Base-by-base conservation (phyloP, 2,888 invertebrate species). In the Ferrisia virgata region DNA sequence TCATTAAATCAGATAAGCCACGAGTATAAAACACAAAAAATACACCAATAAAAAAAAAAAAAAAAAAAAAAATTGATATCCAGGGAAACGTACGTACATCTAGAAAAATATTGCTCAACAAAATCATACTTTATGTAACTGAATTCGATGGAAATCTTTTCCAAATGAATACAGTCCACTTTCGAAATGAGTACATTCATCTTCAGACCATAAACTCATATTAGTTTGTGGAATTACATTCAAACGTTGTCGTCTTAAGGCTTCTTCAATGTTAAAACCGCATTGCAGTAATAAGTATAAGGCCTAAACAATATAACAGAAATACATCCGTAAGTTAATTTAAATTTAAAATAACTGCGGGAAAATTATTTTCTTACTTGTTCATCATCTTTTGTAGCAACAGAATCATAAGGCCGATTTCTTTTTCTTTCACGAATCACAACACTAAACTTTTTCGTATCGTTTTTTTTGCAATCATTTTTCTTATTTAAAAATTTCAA, bases 151-250 rank as follows among this genome's bases (percentile, higher is more conserved):
- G 89, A 99, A 99, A 89, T 99, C 96, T 90, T 99, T 99, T 39
- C 98, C 98, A 88, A 95, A 96, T 85, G 93, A 92, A 87, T 96
- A 92, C 11, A 99, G 91, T 64, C 98, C 98, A 87, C 94, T 94
- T 90, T 99, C 99, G 89, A 99, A 99, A 89, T 96, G 96, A 83
- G 95, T 92, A 89, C 97, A 97, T 88, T 99, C 98, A 87, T 97
- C 97, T 88, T 98, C 98, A 1, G 97, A 97, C 97, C 98, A 99
- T 3, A 95, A 91, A 87, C 95, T 95, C 91, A 94, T 93, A 0
- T 94, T 94, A 1, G 92, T 91, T 25, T 92, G 87, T 22, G 89
- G 88, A 84, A 94, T 91, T 9, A 92, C 92, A 86, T 94, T 93
- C 88, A 95, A 92, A 72, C 94, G 91, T 85, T 93, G 92, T 82